These are phyloP conservation scores for Euphydryas editha DNA, from an alignment of 2,888 invertebrate genomes.

Conservation along the genomic window DNA sequence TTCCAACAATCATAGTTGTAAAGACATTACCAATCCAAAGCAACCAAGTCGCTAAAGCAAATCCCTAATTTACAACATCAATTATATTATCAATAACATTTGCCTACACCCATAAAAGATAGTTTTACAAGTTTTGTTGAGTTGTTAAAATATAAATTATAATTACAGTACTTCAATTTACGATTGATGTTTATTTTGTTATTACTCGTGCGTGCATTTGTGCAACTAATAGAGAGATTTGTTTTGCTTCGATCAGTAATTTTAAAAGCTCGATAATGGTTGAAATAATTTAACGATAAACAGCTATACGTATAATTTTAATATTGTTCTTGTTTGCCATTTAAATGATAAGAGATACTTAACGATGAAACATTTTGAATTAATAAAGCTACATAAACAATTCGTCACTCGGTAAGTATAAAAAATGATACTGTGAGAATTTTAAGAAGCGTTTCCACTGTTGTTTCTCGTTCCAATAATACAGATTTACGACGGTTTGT, in stretches of 20 bases:
- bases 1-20: conserved; percentile 43
- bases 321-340: neutral
- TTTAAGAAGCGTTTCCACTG: conserved; percentile 12
- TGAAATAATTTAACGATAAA: neutral
- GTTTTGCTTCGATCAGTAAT: conserved; percentile 25
- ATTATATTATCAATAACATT: conserved; percentile 21
- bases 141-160: neutral
- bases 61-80: conserved; percentile 17
- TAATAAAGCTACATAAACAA: conserved; percentile 13
- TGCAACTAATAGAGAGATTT: conserved; percentile 23
- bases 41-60: conserved; percentile 22
- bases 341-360: conserved; percentile 19
- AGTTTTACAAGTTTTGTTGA: conserved; percentile 1
- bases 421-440: conserved; percentile 6
- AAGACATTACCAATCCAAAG: conserved; percentile 41
- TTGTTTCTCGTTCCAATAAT: conserved; percentile 28
- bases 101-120: neutral
- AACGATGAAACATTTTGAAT: conserved; percentile 6
- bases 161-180: neutral
- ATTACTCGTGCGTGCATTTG: conserved; percentile 11
- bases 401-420: conserved; percentile 17
- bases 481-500: conserved; percentile 34
- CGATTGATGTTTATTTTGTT: conserved; percentile 4
- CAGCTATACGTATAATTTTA: neutral
- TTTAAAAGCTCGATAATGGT: conserved; percentile 30